Conservation (phyloP, 2,797 vertebrate genomes). For the Anolis apletophallus region DNA sequence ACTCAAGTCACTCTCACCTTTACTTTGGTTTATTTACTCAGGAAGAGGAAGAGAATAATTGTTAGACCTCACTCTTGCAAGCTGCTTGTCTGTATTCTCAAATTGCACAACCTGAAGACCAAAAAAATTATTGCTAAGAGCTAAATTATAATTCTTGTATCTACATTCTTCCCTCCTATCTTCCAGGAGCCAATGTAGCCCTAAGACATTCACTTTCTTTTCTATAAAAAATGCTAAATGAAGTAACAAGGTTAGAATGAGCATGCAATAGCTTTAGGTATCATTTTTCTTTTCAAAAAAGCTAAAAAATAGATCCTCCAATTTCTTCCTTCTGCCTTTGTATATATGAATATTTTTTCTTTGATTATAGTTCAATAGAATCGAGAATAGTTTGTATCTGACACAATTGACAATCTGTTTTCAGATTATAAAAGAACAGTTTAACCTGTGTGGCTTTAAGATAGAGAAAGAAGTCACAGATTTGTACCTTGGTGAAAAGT, state of each 20-base stretch:
- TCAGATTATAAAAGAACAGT: conserved; percentile 77
- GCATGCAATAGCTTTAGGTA: conserved; percentile 35
- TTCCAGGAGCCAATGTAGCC: background rate
- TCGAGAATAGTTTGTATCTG: background rate
- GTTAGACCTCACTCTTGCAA: background rate
- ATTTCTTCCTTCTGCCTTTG: conserved; percentile 43
- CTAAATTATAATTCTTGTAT: background rate
- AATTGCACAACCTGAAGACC: background rate
- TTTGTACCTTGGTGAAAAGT: conserved; percentile 81
- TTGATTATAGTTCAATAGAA: background rate
- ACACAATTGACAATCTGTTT: conserved; percentile 50
- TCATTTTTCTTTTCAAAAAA: conserved; percentile 51
- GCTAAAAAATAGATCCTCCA: conserved; percentile 4
- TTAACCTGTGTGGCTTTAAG: conserved; percentile 77
- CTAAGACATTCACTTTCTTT: conserved; percentile 5
- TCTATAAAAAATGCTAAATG: conserved; percentile 24
- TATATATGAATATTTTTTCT: background rate
- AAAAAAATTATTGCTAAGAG: background rate
- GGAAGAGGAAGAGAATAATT: background rate
- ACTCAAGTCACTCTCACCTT: no score
- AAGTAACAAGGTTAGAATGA: conserved; percentile 53
- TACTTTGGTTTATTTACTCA: background rate
- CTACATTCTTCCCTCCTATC: background rate
- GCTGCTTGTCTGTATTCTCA: background rate
- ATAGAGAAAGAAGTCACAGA: conserved; percentile 76